phyloP scores from a whole-genome alignment of 2,113 vertebrate species.

The Xenopus borealis region DNA sequence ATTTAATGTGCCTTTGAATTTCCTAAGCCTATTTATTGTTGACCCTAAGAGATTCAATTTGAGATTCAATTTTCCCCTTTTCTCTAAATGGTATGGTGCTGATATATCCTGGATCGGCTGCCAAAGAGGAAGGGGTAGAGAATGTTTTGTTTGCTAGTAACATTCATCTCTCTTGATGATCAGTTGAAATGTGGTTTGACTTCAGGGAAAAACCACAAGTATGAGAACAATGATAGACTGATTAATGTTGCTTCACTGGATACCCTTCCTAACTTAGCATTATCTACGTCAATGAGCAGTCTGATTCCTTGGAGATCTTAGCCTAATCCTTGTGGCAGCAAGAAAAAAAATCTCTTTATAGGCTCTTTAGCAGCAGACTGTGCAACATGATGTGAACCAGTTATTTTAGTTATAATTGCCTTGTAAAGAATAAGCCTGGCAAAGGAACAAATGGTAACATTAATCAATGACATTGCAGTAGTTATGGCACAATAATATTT shows the following conservation, averaged over 20 bases:
- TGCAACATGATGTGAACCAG: too few species aligned
- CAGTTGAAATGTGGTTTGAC: conserved; percentile 24
- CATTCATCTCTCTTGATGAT: conserved; percentile 25
- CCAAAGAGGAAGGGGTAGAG: not conserved
- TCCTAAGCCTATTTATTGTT: not conserved
- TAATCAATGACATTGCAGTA: too few species aligned
- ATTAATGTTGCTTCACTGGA: conserved; percentile 29
- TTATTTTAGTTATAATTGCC: too few species aligned
- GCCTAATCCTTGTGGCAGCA: conserved; percentile 14
- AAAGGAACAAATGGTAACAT: too few species aligned
- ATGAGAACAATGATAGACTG: conserved; percentile 40
- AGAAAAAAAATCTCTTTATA: not conserved
- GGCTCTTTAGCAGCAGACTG: conserved; percentile 16
- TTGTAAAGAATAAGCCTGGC: too few species aligned
- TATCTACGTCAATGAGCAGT: conserved; percentile 20
- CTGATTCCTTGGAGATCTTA: conserved; percentile 15
- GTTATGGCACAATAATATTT: too few species aligned
- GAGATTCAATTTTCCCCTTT: not conserved
- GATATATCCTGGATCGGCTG: not conserved
- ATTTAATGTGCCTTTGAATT: not conserved
- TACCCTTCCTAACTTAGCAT: conserved; percentile 17
- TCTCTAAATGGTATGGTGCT: not conserved
- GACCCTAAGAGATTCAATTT: not conserved
- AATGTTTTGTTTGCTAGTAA: not conserved
- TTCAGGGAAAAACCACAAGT: conserved; percentile 13